phyloP scores from a whole-genome alignment of 2,113 vertebrate genomes.

The Trogon surrucura region DNA sequence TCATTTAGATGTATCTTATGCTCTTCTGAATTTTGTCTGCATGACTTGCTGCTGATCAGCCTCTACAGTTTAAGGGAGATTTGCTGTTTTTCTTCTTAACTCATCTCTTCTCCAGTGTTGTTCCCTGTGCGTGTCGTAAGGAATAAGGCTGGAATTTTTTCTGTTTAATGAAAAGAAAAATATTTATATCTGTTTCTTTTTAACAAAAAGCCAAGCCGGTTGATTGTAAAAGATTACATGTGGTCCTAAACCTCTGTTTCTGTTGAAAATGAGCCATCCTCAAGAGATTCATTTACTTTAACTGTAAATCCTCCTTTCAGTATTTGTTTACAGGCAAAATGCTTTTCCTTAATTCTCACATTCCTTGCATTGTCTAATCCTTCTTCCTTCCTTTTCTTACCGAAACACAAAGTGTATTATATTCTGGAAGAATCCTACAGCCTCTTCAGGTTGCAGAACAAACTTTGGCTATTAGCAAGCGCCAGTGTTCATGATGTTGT shows the following conservation, averaged over 20 bases:
- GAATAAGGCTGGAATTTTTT: conserved; percentile 45
- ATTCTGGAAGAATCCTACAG: conserved; percentile 13
- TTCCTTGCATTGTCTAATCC: conserved; percentile 57
- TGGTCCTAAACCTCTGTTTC: conserved; percentile 1
- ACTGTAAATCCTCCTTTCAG: conserved; percentile 46
- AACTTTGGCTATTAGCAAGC: neutral
- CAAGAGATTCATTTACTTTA: conserved; percentile 49
- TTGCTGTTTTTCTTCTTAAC: neutral
- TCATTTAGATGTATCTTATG: neutral
- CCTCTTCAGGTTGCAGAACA: conserved; percentile 33
- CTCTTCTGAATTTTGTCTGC: neutral
- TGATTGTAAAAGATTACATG: conserved; percentile 51
- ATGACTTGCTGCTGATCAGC: neutral
- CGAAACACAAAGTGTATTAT: conserved; percentile 22
- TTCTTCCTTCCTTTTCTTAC: conserved; percentile 38
- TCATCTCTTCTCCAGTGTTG: neutral
- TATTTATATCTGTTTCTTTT: conserved; percentile 66
- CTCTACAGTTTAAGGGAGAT: neutral
- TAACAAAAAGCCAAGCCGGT: conserved; percentile 41
- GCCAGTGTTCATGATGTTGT: neutral
- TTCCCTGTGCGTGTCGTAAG: conserved; percentile 4
- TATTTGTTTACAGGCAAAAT: conserved; percentile 51
- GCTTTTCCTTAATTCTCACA: conserved; percentile 53
- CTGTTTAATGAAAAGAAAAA: conserved; percentile 68
- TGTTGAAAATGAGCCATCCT: conserved; percentile 56